Conservation (phyloP, 1,140 invertebrate species). For the Oncopodura yosiiana region DNA sequence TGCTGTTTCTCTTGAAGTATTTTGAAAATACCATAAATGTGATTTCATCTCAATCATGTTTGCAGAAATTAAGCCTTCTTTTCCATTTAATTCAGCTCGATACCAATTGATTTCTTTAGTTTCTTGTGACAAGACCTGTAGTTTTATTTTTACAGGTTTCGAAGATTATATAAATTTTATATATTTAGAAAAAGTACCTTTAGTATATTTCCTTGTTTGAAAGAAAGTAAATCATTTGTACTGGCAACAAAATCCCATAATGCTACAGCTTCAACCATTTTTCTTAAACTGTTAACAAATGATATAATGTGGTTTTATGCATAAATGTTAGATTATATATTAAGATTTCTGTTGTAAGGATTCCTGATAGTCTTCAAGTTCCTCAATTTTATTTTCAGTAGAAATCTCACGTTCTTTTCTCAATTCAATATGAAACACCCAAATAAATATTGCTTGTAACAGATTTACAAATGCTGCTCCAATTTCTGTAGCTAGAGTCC, state of each 20-base stretch:
- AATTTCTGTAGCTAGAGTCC: background rate
- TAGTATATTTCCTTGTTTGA: slow-evolving; percentile 3
- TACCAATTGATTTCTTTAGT: slow-evolving; percentile 7
- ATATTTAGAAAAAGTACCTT: background rate
- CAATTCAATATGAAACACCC: slow-evolving; percentile 4
- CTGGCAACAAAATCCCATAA: slow-evolving; percentile 5
- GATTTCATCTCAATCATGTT: slow-evolving; percentile 7
- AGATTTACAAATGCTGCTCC: background rate
- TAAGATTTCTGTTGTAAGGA: no score
- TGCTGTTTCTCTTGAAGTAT: background rate
- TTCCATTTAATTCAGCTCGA: background rate
- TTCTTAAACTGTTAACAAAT: background rate
- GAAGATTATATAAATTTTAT: background rate
- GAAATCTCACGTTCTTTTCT: no score
- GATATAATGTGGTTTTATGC: no score
- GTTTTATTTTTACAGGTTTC: no score
- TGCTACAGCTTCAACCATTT: slow-evolving; percentile 1
- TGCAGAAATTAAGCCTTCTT: slow-evolving; percentile 2
- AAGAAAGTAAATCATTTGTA: background rate
- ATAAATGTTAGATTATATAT: no score
- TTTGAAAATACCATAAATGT: background rate
- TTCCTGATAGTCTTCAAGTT: no score
- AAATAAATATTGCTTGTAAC: slow-evolving; percentile 2
- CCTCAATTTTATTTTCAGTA: no score
- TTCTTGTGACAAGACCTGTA: background rate